Base-by-base conservation (phyloP, 2,888 invertebrate genomes). In the Drosophila hamatofila region DNA sequence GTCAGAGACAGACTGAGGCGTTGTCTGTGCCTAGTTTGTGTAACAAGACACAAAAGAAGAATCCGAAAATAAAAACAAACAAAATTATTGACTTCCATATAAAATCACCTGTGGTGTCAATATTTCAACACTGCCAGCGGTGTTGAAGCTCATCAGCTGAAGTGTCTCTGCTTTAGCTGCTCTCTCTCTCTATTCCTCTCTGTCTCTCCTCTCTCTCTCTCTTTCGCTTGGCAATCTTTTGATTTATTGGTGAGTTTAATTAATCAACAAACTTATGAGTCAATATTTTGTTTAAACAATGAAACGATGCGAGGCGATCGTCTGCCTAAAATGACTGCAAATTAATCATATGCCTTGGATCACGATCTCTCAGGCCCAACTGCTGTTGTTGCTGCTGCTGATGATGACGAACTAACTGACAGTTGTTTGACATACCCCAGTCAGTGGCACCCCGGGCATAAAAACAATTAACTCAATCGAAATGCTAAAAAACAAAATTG, bases 21-120 rank as follows among this genome's bases (percentile, higher is more conserved):
- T 48, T 25, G 65, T 21, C 55, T 42, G 60, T 55, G 63, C 68
- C 68, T 66, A 72, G 76, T 80, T 80, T 77, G 77, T 78, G 72
- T 76, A 80, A 75, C 80, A 75, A 75, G 69, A 56, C 66, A 70
- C 64, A 63, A 58, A 78, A 54, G 60, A 56, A 49, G 14, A 56
- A 41, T 37, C 18, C 41, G 41, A 68, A 55, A 55, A 46, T 30
- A 60, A 49, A 49, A 63, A 63, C 70, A 68, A 59, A 63, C 23
- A 62, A 44, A 41, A 59, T 70, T 59, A 73, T 75, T 63, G 78
- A 85, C 86, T 88, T 87, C 90, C 81, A 83, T 81, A 81, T 81
- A 83, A 83, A 87, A 90, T 73, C 88, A 90, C 88, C 88, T 89
- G 90, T 85, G 88, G 90, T 88, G 88, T 89, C 88, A 89, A 88